Evolutionary conservation across 2,888 invertebrate species (phyloP), one percentile per base, ranked within the genome.

Genomic region (Synanthedon formicaeformis): DNA sequence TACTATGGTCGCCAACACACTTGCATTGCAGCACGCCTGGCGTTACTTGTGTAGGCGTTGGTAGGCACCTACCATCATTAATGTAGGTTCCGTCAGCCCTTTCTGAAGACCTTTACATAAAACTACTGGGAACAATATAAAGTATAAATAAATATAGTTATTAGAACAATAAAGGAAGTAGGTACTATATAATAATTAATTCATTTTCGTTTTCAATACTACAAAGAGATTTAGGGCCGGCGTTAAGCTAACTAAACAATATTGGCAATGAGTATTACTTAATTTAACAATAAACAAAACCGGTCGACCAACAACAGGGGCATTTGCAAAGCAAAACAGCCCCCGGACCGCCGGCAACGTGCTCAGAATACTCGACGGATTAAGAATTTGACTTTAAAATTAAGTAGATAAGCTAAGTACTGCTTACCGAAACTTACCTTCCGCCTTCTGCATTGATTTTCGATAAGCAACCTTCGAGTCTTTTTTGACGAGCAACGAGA

Each of bases 331-430:
- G 34, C 50, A 50, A 50, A 50, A 50, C 50, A 50, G 50, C 34
- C 50, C 12, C n/a, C 49, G 49, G 40, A 40, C 50, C 50, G 27
- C 50, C 27, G 18, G 34, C n/a, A 50, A 50, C 50, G 50, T 50
- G 50, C n/a, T 18, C 50, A 50, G 50, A 50, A 50, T 50, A 34
- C 49, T 49, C 18, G 27, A 34, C n/a, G 34, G 50, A 50, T 50
- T 50, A 50, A 27, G 27, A 50, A 50, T 50, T 50, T 50, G 50
- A 50, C 50, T 50, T 50, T 50, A n/a, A 50, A 50, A 50, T 50
- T 50, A 34, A 34, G 50, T 18, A 50, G 50, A 50, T 50, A 50
- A 50, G 50, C 50, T 40, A 27, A 50, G 40, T 40, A 50, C 50
- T n/a, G 34, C 50, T 50, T 50, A 16, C 40, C 18, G 23, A 13